A percentile compares a stretch with the other conserved stretches of the same genome.
These are phyloP conservation scores for Coelopa frigida DNA, from an alignment of 1,140 invertebrate genomes.

Conservation along the genomic window DNA sequence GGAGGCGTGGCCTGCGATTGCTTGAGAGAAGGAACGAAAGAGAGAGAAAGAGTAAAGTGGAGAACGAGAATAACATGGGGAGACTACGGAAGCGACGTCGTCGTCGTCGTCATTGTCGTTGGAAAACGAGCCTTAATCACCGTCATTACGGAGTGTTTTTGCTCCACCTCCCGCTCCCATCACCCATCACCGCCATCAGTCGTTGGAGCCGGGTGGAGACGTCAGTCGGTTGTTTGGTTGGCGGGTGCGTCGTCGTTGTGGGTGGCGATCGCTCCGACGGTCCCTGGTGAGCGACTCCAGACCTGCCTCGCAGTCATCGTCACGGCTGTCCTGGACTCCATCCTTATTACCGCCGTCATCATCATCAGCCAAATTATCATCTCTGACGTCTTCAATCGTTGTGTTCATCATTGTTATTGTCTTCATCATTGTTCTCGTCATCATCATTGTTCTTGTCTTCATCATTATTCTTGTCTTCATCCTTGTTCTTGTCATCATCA, in stretches of 20 bases:
- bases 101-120: too few species aligned
- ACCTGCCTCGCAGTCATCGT: too few species aligned
- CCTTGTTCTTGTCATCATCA: too few species aligned
- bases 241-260: neutral
- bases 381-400: neutral
- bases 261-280: neutral
- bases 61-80: too few species aligned
- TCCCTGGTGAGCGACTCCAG: neutral
- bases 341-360: too few species aligned
- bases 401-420: neutral
- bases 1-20: too few species aligned
- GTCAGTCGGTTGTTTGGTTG: neutral
- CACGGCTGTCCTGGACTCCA: too few species aligned
- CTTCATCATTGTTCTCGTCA: slow-evolving; percentile 6
- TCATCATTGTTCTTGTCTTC: slow-evolving; percentile 10
- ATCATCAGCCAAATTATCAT: too few species aligned
- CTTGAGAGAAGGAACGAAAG: too few species aligned
- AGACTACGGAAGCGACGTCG: too few species aligned
- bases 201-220: neutral
- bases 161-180: neutral
- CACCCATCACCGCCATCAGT: neutral
- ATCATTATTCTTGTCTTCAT: too few species aligned
- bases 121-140: slow-evolving; percentile 45
- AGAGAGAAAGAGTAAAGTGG: too few species aligned
- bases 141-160: slow-evolving; percentile 44